These are phyloP conservation scores for Decapterus maruadsi DNA, from an alignment of 2,797 vertebrate genomes.

Conservation along the genomic window DNA sequence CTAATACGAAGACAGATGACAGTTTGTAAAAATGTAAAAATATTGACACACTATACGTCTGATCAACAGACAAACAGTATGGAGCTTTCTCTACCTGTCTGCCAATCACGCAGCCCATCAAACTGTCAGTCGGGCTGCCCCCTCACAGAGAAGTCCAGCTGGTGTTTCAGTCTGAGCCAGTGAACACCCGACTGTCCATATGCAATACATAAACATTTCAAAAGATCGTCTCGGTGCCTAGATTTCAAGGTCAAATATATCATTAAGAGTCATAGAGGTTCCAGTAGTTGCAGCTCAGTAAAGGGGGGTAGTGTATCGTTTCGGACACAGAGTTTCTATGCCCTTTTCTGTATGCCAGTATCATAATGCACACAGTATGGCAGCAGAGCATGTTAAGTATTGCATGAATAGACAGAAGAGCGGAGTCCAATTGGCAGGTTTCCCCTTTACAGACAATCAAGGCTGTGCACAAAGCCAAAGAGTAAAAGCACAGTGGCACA, in stretches of 20 bases:
- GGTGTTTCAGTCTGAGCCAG: conserved; percentile 20
- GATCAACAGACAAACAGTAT: conserved; percentile 7
- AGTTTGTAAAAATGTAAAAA: conserved; percentile 18
- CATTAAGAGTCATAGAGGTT: conserved; percentile 18
- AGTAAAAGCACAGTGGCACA: not conserved
- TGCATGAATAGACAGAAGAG: not conserved
- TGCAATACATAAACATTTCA: conserved; percentile 6
- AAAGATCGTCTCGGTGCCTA: conserved; percentile 2
- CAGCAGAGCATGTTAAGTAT: not conserved
- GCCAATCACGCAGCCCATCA: conserved; percentile 39
- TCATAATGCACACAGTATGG: not conserved
- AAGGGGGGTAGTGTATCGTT: not conserved
- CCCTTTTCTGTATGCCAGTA: not conserved
- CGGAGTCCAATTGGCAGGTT: not conserved
- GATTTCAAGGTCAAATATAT: conserved; percentile 30
- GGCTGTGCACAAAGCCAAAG: not conserved
- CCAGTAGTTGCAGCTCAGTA: conserved; percentile 5
- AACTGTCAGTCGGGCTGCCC: conserved; percentile 37
- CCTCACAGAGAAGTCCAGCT: conserved; percentile 32
- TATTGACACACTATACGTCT: conserved; percentile 7
- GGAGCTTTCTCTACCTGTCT: conserved; percentile 17
- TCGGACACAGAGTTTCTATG: not conserved
- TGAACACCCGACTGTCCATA: conserved; percentile 10
- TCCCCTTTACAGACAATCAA: not conserved
- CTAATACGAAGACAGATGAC: conserved; percentile 24